Conservation (phyloP, 2,888 invertebrate genomes). For the Drosophila paracracens region DNA sequence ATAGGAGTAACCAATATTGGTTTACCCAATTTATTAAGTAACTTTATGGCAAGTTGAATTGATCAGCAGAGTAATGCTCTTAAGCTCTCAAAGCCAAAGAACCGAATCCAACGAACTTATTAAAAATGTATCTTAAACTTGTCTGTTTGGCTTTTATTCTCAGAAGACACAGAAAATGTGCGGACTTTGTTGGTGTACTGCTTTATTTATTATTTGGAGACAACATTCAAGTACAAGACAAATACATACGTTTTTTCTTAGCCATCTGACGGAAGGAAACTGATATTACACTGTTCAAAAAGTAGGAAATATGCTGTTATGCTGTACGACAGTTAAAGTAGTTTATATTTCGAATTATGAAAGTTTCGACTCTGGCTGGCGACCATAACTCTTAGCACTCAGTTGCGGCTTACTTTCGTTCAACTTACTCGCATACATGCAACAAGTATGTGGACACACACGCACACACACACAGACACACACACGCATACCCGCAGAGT, state of each 20-base stretch:
- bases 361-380: slow-evolving; percentile 52
- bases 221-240: background rate
- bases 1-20: background rate
- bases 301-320: slow-evolving; percentile 31
- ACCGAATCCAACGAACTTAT: background rate
- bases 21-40: background rate
- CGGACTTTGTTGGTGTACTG: background rate
- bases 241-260: background rate
- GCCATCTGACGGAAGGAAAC: slow-evolving; percentile 33
- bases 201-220: background rate
- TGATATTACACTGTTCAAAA: slow-evolving; percentile 29
- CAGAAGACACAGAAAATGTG: background rate
- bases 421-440: slow-evolving; percentile 34
- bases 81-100: background rate
- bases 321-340: slow-evolving; percentile 71
- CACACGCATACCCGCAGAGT: background rate
- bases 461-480: slow-evolving; percentile 12
- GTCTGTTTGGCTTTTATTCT: background rate
- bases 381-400: slow-evolving; percentile 38
- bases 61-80: background rate
- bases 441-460: slow-evolving; percentile 56
- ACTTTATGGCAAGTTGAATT: background rate
- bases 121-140: background rate
- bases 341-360: slow-evolving; percentile 72
- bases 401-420: slow-evolving; percentile 32